phyloP scores from a whole-genome alignment of 2,888 invertebrate genomes.

The Luperina testacea region DNA sequence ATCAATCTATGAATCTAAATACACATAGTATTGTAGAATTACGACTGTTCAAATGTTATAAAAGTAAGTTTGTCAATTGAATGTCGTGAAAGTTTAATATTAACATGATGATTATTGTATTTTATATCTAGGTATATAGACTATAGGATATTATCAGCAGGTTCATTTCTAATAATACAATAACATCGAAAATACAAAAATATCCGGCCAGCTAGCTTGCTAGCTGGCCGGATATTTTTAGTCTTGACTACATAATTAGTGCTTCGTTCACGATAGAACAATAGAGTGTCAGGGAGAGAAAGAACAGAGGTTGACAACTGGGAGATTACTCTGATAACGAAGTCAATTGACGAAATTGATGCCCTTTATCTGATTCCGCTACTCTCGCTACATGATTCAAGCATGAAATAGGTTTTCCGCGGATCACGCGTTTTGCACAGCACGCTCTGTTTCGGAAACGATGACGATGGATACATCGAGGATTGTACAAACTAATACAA shows the following conservation, averaged over 20 bases:
- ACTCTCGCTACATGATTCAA: not conserved
- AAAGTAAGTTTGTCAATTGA: not conserved
- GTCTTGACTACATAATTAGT: not conserved
- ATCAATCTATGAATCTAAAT: not conserved
- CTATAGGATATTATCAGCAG: not conserved
- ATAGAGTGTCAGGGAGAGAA: not conserved
- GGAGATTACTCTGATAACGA: not conserved
- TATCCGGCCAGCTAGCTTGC: not conserved
- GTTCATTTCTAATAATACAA: not conserved
- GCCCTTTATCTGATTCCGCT: not conserved
- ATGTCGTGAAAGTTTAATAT: not conserved
- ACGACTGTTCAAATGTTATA: not conserved
- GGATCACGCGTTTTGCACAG: not conserved
- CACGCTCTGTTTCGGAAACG: not conserved
- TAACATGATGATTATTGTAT: not conserved
- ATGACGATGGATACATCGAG: slow-evolving; percentile 34
- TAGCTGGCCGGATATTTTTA: too few species aligned
- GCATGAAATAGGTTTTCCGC: not conserved
- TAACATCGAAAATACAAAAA: slow-evolving; percentile 9
- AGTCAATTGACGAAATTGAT: not conserved
- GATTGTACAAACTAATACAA: slow-evolving; percentile 39
- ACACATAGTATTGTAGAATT: not conserved
- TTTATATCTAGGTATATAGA: slow-evolving; percentile 4
- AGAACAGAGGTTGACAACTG: not conserved
- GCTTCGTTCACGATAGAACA: not conserved